A percentile compares a stretch with the other conserved stretches of the same genome.
Evolutionary conservation across 2,113 vertebrate species (phyloP).

Genomic region (Lophochroa leadbeateri): DNA sequence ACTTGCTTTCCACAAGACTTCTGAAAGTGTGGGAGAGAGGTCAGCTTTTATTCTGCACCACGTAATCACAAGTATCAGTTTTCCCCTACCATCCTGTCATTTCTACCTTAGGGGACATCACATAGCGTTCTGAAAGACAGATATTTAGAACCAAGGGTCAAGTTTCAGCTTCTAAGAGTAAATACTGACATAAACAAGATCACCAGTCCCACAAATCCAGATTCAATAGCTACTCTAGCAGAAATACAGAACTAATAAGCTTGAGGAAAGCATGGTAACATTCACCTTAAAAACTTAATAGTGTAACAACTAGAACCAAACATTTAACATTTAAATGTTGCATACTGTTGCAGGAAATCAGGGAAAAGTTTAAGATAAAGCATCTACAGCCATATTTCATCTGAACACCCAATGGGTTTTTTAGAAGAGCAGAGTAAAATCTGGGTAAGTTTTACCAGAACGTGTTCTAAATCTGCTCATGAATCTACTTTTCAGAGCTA

Average conservation of each 20-base stretch:
- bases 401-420: background rate
- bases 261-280: background rate
- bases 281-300: background rate
- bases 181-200: constrained; percentile 23
- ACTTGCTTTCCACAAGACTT: background rate
- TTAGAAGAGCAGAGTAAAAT: background rate
- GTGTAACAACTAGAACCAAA: background rate
- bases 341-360: background rate
- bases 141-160: background rate
- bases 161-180: background rate
- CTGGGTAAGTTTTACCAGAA: background rate
- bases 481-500: background rate
- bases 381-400: background rate
- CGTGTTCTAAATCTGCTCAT: background rate
- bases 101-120: constrained; percentile 46
- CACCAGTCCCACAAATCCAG: background rate
- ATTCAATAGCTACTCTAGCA: background rate
- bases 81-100: background rate
- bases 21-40: background rate
- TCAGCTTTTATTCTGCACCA: constrained; percentile 8
- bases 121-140: background rate
- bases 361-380: background rate
- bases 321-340: background rate
- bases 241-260: background rate
- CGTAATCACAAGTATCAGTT: background rate